Base-by-base conservation (phyloP, 2,888 invertebrate species). In the Slavum lentiscoides region DNA sequence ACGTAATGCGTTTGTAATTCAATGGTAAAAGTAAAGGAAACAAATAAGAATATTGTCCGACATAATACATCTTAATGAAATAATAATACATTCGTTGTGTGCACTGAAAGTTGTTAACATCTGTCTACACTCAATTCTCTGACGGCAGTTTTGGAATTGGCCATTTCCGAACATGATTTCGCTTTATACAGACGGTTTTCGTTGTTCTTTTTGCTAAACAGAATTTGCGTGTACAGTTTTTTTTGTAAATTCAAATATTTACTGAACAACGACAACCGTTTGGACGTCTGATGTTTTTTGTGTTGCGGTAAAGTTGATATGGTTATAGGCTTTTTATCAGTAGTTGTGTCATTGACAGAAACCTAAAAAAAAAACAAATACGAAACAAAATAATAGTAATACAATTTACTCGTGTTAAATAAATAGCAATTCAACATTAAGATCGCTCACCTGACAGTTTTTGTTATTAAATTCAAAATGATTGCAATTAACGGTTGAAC, bases 231-330 rank as follows among this genome's bases (percentile, higher is more conserved):
- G 85, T 90, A 91, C n/a, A 91, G 86, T 85, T 90, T 90, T 85
- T 89, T 90, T 84, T 91, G 90, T 76, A 92, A 90, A 82, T 91
- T 91, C 85, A 92, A 91, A 84, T 91, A 92, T 82, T 91, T 90
- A 68, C 91, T 91, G 66, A 92, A 87, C 84, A 92, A 87, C 30
- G 89, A 88, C 86, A 90, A 89, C 85, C 90, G 91, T 74, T 87
- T 86, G 58, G 82, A 30, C 13, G 82, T 39, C 11, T 76, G 82
- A 21, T 67, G 68, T 74, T 75, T 74, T 61, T 81, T 80, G 64
- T 72, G 64, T 15, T 80, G 80, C 0, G 72, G 64, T 55, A 64
- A 55, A 64, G 21, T 58, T 72, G 72, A 80, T 72, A 72, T 58
- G 15, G 39, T 58, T 23, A 55, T 39, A 58, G 23, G 7, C 30